phyloP scores from a whole-genome alignment of 2,797 vertebrate species.

The Alfaro cultratus region DNA sequence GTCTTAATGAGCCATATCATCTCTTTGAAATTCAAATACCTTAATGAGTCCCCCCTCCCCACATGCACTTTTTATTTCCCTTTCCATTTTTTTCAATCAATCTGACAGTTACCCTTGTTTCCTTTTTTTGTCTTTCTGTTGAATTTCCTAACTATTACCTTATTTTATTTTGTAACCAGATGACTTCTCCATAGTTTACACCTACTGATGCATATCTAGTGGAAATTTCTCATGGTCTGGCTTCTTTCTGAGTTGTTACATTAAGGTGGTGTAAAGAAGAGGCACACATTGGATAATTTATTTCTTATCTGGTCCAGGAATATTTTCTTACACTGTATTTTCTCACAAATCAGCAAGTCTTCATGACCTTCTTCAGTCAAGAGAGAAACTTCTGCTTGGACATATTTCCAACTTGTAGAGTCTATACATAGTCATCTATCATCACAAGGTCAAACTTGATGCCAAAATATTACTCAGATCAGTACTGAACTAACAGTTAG shows the following conservation, averaged over 20 bases:
- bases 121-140: background rate
- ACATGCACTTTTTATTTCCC: conserved; percentile 33
- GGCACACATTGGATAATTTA: background rate
- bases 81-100: conserved; percentile 29
- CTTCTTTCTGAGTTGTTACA: background rate
- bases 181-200: background rate
- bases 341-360: background rate
- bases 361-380: background rate
- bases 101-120: conserved; percentile 23
- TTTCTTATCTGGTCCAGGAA: background rate
- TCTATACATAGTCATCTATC: background rate
- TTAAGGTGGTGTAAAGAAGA: background rate
- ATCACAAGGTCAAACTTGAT: background rate
- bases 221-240: background rate
- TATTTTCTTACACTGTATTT: background rate
- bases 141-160: background rate
- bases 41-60: conserved; percentile 75
- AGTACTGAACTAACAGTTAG: background rate
- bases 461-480: background rate
- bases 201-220: background rate
- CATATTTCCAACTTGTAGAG: background rate
- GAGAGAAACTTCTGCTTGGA: background rate
- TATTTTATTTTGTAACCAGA: background rate
- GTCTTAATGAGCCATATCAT: conserved; percentile 83
- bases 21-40: conserved; percentile 81